Conservation (phyloP, 2,797 vertebrate species). For the Phalanger gymnotis region DNA sequence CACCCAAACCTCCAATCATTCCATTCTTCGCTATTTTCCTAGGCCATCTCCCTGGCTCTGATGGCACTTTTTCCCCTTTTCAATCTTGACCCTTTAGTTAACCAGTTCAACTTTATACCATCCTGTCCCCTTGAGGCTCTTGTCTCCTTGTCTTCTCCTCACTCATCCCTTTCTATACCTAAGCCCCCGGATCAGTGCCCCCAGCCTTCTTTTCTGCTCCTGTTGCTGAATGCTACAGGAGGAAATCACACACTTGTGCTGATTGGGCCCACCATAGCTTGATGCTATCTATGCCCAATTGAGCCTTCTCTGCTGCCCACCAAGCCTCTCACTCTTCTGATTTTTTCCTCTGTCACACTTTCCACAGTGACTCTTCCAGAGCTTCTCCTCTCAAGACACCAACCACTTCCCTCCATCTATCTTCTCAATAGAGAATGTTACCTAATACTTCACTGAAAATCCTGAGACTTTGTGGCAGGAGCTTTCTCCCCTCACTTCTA, state of each 20-base stretch:
- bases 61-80: not conserved
- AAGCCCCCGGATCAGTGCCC: not conserved
- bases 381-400: not conserved
- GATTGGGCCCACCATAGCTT: not conserved
- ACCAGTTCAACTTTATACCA: not conserved
- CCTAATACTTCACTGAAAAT: not conserved
- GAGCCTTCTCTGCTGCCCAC: not conserved
- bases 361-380: not conserved
- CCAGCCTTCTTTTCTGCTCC: too few relatives aligned
- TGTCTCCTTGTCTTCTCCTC: not conserved
- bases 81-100: not conserved
- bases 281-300: not conserved
- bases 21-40: not conserved
- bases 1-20: not conserved
- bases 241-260: too few relatives aligned
- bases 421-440: not conserved
- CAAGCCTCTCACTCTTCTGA: not conserved
- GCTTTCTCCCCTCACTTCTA: not conserved
- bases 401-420: not conserved
- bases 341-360: not conserved
- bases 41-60: not conserved
- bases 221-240: not conserved
- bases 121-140: not conserved
- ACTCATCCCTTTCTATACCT: not conserved
- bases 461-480: not conserved